phyloP scores from a whole-genome alignment of 2,113 vertebrate species.

The Scortum barcoo region DNA sequence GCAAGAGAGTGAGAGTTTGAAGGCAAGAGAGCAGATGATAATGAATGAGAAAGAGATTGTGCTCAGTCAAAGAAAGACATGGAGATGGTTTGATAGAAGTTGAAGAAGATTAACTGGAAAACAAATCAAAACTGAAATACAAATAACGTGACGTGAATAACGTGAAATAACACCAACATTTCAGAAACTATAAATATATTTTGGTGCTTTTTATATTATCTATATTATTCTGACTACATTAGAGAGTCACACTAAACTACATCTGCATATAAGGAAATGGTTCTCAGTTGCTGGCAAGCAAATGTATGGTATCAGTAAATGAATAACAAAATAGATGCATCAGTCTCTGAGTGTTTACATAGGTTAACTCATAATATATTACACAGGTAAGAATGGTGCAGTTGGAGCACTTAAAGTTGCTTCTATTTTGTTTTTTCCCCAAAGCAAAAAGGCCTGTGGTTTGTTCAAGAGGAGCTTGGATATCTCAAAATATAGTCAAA shows the following conservation, averaged over 20 bases:
- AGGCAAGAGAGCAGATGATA: constrained; percentile 27
- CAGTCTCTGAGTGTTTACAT: background rate
- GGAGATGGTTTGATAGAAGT: constrained; percentile 26
- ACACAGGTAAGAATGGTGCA: background rate
- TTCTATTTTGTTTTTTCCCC: background rate
- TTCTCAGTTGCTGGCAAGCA: background rate
- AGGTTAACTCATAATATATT: background rate
- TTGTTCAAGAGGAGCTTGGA: background rate
- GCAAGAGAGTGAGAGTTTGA: background rate
- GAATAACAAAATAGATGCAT: background rate
- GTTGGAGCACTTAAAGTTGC: background rate
- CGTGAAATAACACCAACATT: no score
- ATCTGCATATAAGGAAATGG: background rate
- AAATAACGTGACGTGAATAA: background rate
- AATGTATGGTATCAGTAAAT: background rate
- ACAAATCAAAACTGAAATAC: background rate
- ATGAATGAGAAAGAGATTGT: constrained; percentile 12
- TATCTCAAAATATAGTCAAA: background rate
- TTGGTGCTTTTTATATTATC: background rate
- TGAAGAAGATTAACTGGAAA: constrained; percentile 11
- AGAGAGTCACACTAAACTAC: background rate
- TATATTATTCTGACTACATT: background rate
- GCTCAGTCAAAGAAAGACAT: constrained; percentile 4
- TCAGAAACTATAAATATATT: background rate
- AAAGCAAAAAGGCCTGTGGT: background rate